These are phyloP conservation scores for Saxidomus purpurata DNA, from an alignment of 1,140 invertebrate species.

Conservation along the genomic window DNA sequence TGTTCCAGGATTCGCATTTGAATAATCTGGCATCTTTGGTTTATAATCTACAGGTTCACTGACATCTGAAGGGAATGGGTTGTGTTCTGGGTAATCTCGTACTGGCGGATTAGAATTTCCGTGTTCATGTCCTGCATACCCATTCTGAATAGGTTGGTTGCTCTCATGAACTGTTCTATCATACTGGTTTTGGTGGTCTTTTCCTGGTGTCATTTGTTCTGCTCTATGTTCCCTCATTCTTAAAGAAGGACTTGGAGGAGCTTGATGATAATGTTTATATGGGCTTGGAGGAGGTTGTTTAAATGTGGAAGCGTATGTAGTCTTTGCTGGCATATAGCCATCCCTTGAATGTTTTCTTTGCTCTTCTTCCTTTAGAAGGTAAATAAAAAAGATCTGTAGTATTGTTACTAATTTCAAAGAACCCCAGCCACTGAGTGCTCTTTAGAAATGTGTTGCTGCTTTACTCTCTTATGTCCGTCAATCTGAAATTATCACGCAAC, in stretches of 20 bases:
- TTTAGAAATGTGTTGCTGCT: background rate
- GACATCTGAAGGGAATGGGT: background rate
- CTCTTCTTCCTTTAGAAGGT: slow-evolving; percentile 26
- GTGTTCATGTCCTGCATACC: background rate
- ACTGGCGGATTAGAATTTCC: background rate
- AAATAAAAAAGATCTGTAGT: background rate
- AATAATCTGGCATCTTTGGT: background rate
- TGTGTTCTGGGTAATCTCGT: background rate
- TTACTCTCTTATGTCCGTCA: background rate
- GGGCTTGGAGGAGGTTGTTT: slow-evolving; percentile 29
- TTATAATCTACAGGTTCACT: background rate
- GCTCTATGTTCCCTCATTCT: background rate
- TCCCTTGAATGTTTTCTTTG: background rate
- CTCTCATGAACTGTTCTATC: background rate
- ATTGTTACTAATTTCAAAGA: background rate
- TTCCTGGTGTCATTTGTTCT: background rate
- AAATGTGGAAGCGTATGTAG: slow-evolving; percentile 26
- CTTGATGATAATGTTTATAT: background rate
- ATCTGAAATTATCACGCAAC: background rate
- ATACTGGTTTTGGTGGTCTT: background rate
- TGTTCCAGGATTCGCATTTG: background rate
- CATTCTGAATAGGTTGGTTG: background rate
- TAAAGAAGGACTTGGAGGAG: background rate
- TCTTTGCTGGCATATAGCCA: background rate
- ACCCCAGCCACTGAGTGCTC: background rate